Evolutionary conservation across 2,113 vertebrate species (phyloP), one percentile per base, ranked within the genome.

Genomic region (Acrocephalus arundinaceus): DNA sequence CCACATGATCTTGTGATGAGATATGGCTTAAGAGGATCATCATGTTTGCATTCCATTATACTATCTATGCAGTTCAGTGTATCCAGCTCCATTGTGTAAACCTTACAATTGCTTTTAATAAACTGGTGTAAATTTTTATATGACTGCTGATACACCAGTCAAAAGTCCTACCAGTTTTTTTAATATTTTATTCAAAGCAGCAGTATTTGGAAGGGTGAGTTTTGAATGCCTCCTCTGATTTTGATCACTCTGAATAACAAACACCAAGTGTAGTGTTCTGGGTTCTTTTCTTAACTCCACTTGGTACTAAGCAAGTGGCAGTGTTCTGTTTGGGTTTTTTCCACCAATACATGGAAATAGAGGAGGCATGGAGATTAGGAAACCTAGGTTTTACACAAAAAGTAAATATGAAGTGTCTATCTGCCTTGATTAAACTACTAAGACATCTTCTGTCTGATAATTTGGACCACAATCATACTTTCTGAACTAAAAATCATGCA

Each of bases 1-100:
- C 4, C 23, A 46, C 1, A 0, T 0, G 0, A 63, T 27, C 28
- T 74, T 66, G 9, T 58, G 77, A 68, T 68, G 15, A 79, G 59
- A 43, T 9, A 28, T 19, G 27, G 35, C 54, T 75, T 41, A 52
- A 85, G 55, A 63, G 9, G 48, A 5, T 28, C 11, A 12, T 21
- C 9, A 13, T 1, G 1, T 45, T 52, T 71, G 57, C 35, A 52
- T 31, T 59, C 30, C 57, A 13, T 49, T 46, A 57, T 24, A 18
- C 6, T 23, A 6, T 11, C 27, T 39, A 11, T 45, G 62, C 43
- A 43, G 13, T 43, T 18, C 52, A 30, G 14, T 14, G n/a, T 13
- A 21, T 10, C 24, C 19, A 57, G 13, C 14, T 84, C 52, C 1
- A 0, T 20, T 6, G 1, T 6, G 4, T 27, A 54, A 63, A 63